Evolutionary conservation across 2,888 invertebrate genomes (phyloP).

Genomic region (Gibbula magus): DNA sequence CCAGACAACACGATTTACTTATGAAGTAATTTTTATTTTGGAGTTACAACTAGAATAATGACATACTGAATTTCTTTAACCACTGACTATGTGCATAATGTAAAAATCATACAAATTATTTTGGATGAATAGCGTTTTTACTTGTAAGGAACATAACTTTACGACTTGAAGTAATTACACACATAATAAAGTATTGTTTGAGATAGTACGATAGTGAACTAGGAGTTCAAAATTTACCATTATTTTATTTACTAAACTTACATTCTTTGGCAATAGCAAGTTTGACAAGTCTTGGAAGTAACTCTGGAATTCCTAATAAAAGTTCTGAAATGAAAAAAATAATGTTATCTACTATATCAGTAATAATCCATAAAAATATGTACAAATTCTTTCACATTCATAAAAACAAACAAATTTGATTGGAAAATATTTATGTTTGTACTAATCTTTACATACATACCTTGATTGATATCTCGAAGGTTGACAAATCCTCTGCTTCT

Average conservation of each 20-base stretch:
- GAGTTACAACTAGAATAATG: no score
- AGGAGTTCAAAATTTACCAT: background rate
- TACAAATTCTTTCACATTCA: background rate
- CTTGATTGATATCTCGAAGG: conserved; percentile 74
- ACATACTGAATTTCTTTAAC: no score
- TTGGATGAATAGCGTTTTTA: no score
- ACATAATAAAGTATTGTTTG: no score
- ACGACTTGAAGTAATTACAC: no score
- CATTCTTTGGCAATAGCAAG: conserved; percentile 72
- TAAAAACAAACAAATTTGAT: background rate
- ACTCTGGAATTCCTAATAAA: conserved; percentile 72
- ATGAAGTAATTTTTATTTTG: no score
- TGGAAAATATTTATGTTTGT: background rate
- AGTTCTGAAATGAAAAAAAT: conserved; percentile 61
- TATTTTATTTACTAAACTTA: conserved; percentile 50
- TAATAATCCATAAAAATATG: conserved; percentile 10
- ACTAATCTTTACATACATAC: conserved; percentile 42
- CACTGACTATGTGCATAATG: no score
- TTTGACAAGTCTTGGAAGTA: conserved; percentile 72
- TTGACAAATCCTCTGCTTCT: conserved; percentile 74
- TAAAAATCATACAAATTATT: no score
- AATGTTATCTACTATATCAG: conserved; percentile 10
- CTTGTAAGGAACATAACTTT: no score
- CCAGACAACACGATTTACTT: background rate
- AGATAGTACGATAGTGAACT: background rate